A percentile compares a stretch with the other conserved stretches of the same genome.
Evolutionary conservation across 2,113 vertebrate species (phyloP).

Genomic region (Corvus moneduloides): DNA sequence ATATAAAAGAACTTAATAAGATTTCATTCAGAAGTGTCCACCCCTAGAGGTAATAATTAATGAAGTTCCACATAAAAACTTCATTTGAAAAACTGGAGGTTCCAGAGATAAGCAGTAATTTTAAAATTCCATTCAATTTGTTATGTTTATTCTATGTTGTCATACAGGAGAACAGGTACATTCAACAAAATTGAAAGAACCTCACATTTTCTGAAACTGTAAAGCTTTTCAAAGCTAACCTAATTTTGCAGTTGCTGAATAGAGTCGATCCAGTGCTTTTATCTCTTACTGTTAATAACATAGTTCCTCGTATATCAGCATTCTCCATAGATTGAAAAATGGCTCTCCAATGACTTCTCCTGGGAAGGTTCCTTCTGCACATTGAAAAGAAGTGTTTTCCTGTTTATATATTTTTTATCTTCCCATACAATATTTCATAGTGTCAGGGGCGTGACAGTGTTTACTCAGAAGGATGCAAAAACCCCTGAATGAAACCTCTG

Average conservation of each 20-base stretch:
- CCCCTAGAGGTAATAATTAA: neutral
- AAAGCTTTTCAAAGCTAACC: neutral
- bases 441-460: neutral
- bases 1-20: neutral
- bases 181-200: neutral
- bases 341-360: neutral
- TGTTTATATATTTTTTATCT: neutral
- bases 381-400: neutral
- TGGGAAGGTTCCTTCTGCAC: neutral
- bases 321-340: neutral
- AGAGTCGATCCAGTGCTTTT: neutral
- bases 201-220: neutral
- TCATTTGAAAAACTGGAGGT: neutral
- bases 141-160: neutral
- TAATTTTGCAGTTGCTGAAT: neutral
- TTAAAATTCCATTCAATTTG: neutral
- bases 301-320: neutral
- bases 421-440: neutral
- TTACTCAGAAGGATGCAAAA: neutral
- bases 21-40: neutral
- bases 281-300: neutral
- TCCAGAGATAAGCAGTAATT: neutral
- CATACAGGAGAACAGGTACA: neutral
- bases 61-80: neutral
- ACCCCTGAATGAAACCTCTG: neutral